Evolutionary conservation across 2,113 vertebrate species (phyloP), one percentile per base, ranked within the genome.

Genomic region (Bubo blakistoni): DNA sequence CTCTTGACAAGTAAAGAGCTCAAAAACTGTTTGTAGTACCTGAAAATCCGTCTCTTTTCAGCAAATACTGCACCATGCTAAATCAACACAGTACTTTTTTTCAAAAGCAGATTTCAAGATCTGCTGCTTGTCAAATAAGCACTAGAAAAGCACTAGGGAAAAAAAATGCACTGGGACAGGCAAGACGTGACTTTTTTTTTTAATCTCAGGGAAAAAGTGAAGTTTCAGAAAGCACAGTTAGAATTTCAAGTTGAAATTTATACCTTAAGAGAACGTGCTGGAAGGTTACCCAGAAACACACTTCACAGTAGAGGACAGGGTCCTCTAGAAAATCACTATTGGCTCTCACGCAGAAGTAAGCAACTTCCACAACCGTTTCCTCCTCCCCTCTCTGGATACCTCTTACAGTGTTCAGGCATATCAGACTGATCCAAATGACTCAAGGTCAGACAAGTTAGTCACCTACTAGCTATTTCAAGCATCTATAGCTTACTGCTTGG

Each of bases 341-440:
- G 47, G 16, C 14, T 88, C 19, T 51, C 21, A 26, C 0, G 3
- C 8, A 65, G 27, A 49, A 5, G 6, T n/a, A 65, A 0, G 0
- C 1, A 1, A 27, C 57, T 76, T 88, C 55, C 38, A 67, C 32
- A 91, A 29, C 9, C 0, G 0, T 44, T 55, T 85, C 40, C 16
- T 69, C 29, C 11, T 70, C 30, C 30, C 11, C 38, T 76, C 40
- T 65, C 34, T 49, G 30, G 15, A 59, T 36, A 44, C 1, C 3
- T 67, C 29, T 80, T 38, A n/a, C 0, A 0, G 19, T 47, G 71
- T 90, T 70, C 40, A 84, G 25, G 25, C 22, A 29, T 6, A n/a
- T 55, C 59, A 88, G 18, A 57, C 18, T 72, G 22, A 51, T 16
- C 12, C 32, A 58, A 58, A 30, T 44, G 4, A 78, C n/a, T 83